These are phyloP conservation scores for Pyrochroa serraticornis DNA, from an alignment of 2,888 invertebrate species.

Conservation along the genomic window DNA sequence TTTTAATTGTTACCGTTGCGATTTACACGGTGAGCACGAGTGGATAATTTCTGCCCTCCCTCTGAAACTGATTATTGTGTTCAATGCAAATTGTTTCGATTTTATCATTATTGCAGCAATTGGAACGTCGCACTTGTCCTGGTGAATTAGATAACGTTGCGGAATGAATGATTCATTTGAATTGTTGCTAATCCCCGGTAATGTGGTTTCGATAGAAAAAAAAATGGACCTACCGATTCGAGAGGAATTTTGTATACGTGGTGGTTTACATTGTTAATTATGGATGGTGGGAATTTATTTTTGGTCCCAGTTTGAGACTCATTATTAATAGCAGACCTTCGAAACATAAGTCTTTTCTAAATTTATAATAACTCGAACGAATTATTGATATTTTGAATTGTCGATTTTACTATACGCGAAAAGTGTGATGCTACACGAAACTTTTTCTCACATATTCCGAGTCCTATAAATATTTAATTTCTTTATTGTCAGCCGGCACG, in stretches of 20 bases:
- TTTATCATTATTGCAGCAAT: no score
- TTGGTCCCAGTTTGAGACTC: conserved; percentile 9
- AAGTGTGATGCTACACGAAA: not conserved
- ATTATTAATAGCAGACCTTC: conserved; percentile 27
- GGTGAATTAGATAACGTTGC: no score
- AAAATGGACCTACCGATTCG: no score
- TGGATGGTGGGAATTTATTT: conserved; percentile 20
- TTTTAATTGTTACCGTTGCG: no score
- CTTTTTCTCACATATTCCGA: conserved; percentile 8
- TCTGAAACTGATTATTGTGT: no score
- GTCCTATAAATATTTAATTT: conserved; percentile 17
- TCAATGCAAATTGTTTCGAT: no score
- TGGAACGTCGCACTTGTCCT: no score
- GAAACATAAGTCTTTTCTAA: conserved; percentile 24
- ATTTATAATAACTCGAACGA: conserved; percentile 19
- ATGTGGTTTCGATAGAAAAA: no score
- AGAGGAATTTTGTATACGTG: not conserved
- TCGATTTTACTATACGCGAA: conserved; percentile 16
- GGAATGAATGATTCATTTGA: no score
- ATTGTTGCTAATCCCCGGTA: no score
- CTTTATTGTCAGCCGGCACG: conserved; percentile 8
- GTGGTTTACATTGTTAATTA: conserved; percentile 9
- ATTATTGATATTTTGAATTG: conserved; percentile 2
- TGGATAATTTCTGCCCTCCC: no score
- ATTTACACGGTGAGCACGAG: no score